Conservation (phyloP, 2,888 invertebrate species). For the Muschampia plurimacula region DNA sequence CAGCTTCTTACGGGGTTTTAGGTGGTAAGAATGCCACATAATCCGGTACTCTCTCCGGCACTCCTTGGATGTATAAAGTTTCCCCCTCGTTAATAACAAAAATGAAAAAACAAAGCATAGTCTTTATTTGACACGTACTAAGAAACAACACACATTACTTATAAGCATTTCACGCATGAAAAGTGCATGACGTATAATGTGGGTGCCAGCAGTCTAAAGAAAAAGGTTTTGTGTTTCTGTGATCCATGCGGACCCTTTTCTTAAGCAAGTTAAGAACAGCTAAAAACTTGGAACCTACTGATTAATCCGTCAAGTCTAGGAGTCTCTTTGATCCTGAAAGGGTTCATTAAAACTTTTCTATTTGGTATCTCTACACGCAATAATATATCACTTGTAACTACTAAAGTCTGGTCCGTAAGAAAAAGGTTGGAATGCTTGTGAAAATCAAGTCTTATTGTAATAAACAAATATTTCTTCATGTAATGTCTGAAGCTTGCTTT, state of each 20-base stretch:
- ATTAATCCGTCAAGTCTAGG: not conserved
- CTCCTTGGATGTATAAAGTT: no score
- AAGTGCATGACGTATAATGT: not conserved
- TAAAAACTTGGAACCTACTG: not conserved
- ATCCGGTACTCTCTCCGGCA: no score
- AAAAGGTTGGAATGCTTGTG: not conserved
- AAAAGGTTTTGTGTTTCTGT: slow-evolving; percentile 7
- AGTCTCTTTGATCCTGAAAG: slow-evolving; percentile 20
- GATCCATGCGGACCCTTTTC: not conserved
- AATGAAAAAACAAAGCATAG: no score
- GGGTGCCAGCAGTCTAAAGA: not conserved
- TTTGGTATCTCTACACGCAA: not conserved
- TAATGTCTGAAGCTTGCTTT: no score
- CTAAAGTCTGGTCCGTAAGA: not conserved
- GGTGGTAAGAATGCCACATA: no score
- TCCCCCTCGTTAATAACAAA: no score
- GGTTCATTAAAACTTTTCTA: slow-evolving; percentile 20
- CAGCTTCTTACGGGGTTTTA: no score
- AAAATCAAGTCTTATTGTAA: not conserved
- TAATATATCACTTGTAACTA: not conserved
- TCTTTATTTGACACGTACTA: no score
- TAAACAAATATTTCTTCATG: not conserved
- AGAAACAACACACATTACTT: no score
- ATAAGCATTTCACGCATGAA: no score
- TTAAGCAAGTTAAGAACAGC: slow-evolving; percentile 6